These are phyloP conservation scores for Lithosia quadra DNA, from an alignment of 2,888 invertebrate species.

Conservation along the genomic window DNA sequence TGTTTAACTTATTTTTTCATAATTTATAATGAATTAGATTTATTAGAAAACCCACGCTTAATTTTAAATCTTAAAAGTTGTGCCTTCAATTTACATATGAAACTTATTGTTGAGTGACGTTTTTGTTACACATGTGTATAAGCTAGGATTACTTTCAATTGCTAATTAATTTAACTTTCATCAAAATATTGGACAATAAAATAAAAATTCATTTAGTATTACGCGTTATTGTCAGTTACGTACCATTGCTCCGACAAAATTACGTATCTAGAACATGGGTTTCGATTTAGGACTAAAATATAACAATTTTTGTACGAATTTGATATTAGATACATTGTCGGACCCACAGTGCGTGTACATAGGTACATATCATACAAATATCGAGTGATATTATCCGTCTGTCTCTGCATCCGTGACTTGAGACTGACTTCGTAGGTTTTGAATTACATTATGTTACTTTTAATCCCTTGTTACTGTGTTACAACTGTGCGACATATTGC, in stretches of 20 bases:
- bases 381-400: conserved; percentile 51
- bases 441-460: conserved; percentile 8
- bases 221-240: background rate
- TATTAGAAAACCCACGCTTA: background rate
- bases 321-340: conserved; percentile 63
- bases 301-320: conserved; percentile 69
- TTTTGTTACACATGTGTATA: conserved; percentile 32
- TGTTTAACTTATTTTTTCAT: no score
- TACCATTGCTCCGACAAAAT: conserved; percentile 51
- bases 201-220: background rate
- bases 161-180: conserved; percentile 24
- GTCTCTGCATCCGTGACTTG: background rate
- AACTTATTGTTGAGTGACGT: conserved; percentile 11
- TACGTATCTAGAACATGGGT: conserved; percentile 45
- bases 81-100: conserved; percentile 12
- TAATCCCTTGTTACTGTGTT: conserved; percentile 24
- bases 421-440: conserved; percentile 12
- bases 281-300: conserved; percentile 48
- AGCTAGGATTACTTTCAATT: conserved; percentile 10
- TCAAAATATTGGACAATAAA: conserved; percentile 10
- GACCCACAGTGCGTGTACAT: conserved; percentile 54
- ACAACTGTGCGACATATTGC: background rate
- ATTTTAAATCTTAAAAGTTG: conserved; percentile 4
- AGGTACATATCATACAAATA: conserved; percentile 73
- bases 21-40: background rate